Conservation (phyloP, 1,140 invertebrate genomes). For the Thaumatotibia leucotreta region DNA sequence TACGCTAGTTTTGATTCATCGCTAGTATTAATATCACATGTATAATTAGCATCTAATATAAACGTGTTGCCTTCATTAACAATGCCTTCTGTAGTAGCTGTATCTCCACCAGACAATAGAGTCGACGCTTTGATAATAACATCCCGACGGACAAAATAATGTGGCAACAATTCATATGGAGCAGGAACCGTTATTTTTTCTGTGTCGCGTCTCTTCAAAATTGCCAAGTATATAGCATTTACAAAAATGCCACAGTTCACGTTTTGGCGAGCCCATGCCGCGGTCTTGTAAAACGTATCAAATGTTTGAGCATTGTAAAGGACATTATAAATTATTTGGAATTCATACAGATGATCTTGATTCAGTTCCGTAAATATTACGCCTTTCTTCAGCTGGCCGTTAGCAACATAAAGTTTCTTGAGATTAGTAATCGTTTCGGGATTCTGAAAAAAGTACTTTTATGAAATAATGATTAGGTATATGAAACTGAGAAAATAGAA, state of each 20-base stretch:
- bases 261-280: constrained; percentile 73
- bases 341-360: constrained; percentile 47
- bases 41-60: constrained; percentile 57
- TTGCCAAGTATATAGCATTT: constrained; percentile 70
- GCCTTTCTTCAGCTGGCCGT: constrained; percentile 50
- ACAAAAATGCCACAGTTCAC: constrained; percentile 76
- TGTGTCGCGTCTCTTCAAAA: constrained; percentile 71
- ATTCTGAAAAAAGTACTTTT: constrained; percentile 44
- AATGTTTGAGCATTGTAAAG: constrained; percentile 75
- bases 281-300: constrained; percentile 75
- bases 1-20: constrained; percentile 56
- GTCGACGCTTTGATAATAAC: constrained; percentile 49
- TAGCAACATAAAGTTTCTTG: constrained; percentile 35
- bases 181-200: constrained; percentile 71
- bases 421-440: constrained; percentile 41
- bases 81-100: constrained; percentile 28
- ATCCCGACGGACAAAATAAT: constrained; percentile 71
- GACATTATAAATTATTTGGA: constrained; percentile 58
- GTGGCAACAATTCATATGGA: constrained; percentile 76
- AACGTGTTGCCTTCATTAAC: constrained; percentile 56
- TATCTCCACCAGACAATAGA: constrained; percentile 35
- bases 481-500: no score
- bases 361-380: constrained; percentile 67
- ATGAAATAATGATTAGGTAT: no score
- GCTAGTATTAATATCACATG: constrained; percentile 38